Evolutionary conservation across 2,888 invertebrate genomes (phyloP).

Genomic region (Anagyrus pseudococci): DNA sequence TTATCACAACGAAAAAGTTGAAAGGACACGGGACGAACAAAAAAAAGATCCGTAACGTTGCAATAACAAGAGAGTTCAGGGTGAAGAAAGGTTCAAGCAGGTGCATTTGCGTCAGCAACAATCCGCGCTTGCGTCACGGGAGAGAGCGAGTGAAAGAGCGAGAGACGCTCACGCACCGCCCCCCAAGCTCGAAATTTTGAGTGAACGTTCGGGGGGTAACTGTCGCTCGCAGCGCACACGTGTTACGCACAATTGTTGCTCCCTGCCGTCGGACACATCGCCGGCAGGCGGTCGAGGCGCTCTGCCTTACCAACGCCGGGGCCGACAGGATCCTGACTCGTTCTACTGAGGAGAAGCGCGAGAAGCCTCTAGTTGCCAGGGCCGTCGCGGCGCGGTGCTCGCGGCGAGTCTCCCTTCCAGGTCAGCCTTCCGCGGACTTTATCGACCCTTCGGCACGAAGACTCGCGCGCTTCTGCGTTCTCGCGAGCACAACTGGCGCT

Average conservation of each 20-base stretch:
- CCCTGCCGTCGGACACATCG: not conserved
- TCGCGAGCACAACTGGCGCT: constrained; percentile 8
- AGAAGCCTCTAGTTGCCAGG: constrained; percentile 9
- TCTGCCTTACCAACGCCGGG: constrained; percentile 15
- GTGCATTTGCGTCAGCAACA: constrained; percentile 25
- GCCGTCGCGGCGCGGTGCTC: constrained; percentile 24
- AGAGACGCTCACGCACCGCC: constrained; percentile 5
- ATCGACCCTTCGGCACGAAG: constrained; percentile 26
- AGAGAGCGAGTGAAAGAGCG: not conserved
- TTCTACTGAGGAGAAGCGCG: constrained; percentile 6
- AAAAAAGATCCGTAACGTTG: too few species aligned
- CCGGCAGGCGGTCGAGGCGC: not conserved
- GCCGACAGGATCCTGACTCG: constrained; percentile 8
- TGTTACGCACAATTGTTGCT: not conserved
- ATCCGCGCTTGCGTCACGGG: constrained; percentile 27
- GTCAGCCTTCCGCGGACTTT: constrained; percentile 18
- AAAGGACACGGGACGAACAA: too few species aligned
- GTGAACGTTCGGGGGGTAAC: not conserved
- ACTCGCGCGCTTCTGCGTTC: constrained; percentile 27
- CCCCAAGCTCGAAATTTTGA: not conserved
- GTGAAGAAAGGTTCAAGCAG: not conserved
- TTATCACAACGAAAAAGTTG: too few species aligned
- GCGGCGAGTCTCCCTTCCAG: constrained; percentile 10
- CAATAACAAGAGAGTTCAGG: not conserved
- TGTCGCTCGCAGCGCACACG: not conserved